These are phyloP conservation scores for Rhynchonycteris naso DNA, from an alignment of 2,797 vertebrate genomes.

Conservation along the genomic window DNA sequence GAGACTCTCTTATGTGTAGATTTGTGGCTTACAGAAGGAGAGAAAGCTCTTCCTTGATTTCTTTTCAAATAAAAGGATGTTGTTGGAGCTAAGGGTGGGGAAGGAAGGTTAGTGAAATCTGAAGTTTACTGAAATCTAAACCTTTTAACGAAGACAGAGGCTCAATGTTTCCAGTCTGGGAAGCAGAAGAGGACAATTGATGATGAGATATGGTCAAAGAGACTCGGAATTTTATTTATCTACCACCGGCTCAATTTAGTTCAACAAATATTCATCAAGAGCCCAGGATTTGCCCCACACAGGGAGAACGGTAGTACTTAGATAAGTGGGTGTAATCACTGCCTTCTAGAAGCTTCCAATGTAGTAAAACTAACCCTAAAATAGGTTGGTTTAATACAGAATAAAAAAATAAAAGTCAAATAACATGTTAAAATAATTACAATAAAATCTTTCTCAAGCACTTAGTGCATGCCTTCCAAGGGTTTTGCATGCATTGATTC, in stretches of 20 bases:
- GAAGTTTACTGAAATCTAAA: background rate
- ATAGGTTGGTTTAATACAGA: background rate
- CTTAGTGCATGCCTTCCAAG: background rate
- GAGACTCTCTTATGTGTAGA: background rate
- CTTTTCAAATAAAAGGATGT: constrained; percentile 26
- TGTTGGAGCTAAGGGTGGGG: background rate
- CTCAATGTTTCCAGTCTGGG: background rate
- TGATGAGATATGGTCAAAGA: background rate
- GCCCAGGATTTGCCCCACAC: background rate
- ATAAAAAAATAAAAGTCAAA: constrained; percentile 11
- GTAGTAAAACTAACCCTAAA: background rate
- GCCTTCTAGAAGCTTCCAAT: background rate
- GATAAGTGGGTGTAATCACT: background rate
- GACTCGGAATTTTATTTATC: background rate
- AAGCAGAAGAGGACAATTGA: background rate
- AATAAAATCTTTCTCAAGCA: background rate
- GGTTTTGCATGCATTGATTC: background rate
- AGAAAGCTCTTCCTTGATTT: constrained; percentile 47
- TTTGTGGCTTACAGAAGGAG: background rate
- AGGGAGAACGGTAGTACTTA: background rate
- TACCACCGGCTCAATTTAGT: background rate
- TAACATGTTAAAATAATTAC: background rate
- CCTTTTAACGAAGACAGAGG: background rate
- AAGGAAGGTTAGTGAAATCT: constrained; percentile 5
- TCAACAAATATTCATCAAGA: background rate